phyloP scores from a whole-genome alignment of 2,888 invertebrate genomes.

The Nasonovia ribisnigri region DNA sequence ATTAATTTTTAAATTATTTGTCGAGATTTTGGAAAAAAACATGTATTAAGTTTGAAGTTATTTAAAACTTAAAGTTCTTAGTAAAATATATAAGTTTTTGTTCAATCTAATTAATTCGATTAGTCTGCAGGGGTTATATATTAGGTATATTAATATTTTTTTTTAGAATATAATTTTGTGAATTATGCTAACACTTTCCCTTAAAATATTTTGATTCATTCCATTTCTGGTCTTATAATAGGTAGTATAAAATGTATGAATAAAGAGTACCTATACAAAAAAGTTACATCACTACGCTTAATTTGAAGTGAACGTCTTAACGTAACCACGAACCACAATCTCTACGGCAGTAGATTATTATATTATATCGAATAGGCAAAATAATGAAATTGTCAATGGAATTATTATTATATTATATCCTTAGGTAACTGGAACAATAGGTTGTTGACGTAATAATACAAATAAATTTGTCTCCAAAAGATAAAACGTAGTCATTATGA shows the following conservation, averaged over 20 bases:
- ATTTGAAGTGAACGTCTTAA: slow-evolving; percentile 60
- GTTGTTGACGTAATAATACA: slow-evolving; percentile 27
- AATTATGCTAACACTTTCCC: slow-evolving; percentile 36
- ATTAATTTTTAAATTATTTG: neutral
- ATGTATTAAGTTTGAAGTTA: neutral
- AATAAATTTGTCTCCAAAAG: slow-evolving; percentile 21
- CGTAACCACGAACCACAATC: slow-evolving; percentile 54
- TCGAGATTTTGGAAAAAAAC: neutral
- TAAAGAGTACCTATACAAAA: slow-evolving; percentile 32
- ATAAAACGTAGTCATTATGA: slow-evolving; percentile 9
- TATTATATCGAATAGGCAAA: slow-evolving; percentile 57
- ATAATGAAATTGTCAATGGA: slow-evolving; percentile 58
- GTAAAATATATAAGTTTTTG: neutral
- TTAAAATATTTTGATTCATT: slow-evolving; percentile 38
- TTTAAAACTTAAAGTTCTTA: neutral
- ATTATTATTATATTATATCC: slow-evolving; percentile 45
- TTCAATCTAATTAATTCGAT: neutral
- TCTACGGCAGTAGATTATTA: slow-evolving; percentile 38
- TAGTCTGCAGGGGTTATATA: neutral
- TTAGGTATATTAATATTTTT: neutral
- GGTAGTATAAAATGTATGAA: slow-evolving; percentile 27
- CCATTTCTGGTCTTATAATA: slow-evolving; percentile 19
- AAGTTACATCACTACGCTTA: slow-evolving; percentile 56
- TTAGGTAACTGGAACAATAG: slow-evolving; percentile 58
- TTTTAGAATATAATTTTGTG: neutral